Conservation (phyloP, 2,888 invertebrate genomes). For the Pristionchus arcanus region DNA sequence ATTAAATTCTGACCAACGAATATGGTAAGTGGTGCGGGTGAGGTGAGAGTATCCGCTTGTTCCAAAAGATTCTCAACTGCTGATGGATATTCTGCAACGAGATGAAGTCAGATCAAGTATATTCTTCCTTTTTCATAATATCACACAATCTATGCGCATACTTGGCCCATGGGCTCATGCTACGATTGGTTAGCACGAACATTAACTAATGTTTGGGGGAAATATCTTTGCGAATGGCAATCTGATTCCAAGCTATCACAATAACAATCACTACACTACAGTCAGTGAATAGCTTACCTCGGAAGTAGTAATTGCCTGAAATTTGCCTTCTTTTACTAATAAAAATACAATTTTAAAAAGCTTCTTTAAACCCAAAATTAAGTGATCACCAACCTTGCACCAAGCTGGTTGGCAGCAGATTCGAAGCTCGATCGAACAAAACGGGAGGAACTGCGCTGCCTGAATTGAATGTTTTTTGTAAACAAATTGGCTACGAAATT, state of each 20-base stretch:
- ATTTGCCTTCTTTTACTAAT: conserved; percentile 45
- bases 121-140: background rate
- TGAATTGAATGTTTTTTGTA: conserved; percentile 34
- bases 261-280: conserved; percentile 53
- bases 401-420: conserved; percentile 90
- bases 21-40: conserved; percentile 63
- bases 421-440: conserved; percentile 92
- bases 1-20: conserved; percentile 60
- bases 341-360: background rate
- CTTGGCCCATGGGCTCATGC: background rate
- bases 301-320: conserved; percentile 73
- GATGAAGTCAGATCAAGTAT: background rate
- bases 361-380: background rate
- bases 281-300: conserved; percentile 80
- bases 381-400: conserved; percentile 84
- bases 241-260: conserved; percentile 15
- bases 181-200: conserved; percentile 8
- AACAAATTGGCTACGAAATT: too few species aligned
- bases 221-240: background rate
- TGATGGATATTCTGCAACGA: conserved; percentile 73
- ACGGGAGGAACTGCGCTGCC: conserved; percentile 91
- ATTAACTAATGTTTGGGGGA: background rate
- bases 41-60: conserved; percentile 69
- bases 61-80: conserved; percentile 73
- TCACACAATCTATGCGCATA: conserved; percentile 24